Base-by-base conservation (phyloP, 2,113 vertebrate species). In the Lepisosteus osseus region DNA sequence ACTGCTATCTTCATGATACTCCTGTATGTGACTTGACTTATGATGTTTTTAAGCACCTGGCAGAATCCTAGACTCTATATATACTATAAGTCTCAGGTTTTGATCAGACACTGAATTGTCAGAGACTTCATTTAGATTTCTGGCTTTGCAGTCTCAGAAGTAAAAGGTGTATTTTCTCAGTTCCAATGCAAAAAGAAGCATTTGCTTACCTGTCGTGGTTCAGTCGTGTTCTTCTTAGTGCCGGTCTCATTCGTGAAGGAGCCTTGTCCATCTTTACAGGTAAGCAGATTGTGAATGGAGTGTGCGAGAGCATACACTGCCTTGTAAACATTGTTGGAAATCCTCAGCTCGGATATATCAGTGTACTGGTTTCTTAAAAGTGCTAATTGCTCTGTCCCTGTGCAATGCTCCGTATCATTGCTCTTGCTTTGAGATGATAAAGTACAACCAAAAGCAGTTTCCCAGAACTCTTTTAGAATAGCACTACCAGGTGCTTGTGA, bases 281-380 rank as follows among this genome's bases (percentile, higher is more conserved):
- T 12, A 6, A 47, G 14, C 42, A 70, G 56, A 51, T 70, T 15
- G 43, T 62, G 69, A 17, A 61, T 14, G 11, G 69, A 42, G 6
- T 72, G 54, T 47, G 54, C 54, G 59, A 56, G 41, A 44, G 71
- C 64, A 54, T 72, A 67, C 14, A 72, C 63, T 7, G 63, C 71
- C 42, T 72, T 72, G 43, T 72, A 72, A 7, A 72, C 71, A 72
- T 67, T 72, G 9, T 57, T 57, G 55, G 54, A n/a, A 42, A 56
- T 56, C 15, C 67, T 29, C 17, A 56, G 51, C 67, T 56, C 54
- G 11, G 67, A 14, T 4, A 56, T 14, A 41, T 40, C 54, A 56
- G 67, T 69, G 14, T 29, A 57, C 11, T 55, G 29, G 7, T 69
- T 43, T 7, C 57, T 6, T 12, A 65, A 2, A 1, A 11, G n/a